Evolutionary conservation across 1,140 invertebrate genomes (phyloP).

Genomic region (Neodiprion lecontei): DNA sequence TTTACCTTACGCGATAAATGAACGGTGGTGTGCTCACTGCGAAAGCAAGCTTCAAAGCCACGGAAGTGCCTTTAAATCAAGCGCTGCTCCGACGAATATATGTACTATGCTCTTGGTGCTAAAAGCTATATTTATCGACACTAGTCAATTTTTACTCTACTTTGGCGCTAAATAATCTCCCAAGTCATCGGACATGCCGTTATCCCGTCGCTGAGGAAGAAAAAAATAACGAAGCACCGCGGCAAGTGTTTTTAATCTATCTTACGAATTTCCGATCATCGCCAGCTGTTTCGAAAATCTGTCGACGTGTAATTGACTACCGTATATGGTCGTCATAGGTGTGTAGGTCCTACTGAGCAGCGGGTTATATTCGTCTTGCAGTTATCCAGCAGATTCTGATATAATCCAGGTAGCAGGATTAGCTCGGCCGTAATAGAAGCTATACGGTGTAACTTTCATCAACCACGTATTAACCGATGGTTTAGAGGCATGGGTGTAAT

Average conservation of each 20-base stretch:
- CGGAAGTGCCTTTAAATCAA: slow-evolving; percentile 7
- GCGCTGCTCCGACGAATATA: background rate
- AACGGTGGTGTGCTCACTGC: background rate
- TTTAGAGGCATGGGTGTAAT: slow-evolving; percentile 7
- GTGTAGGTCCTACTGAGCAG: background rate
- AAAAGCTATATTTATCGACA: slow-evolving; percentile 7
- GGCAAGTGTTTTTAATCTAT: too few relatives aligned
- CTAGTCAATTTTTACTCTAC: background rate
- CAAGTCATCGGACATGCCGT: background rate
- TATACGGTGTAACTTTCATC: slow-evolving; percentile 2
- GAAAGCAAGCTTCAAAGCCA: background rate
- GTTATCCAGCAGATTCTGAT: background rate
- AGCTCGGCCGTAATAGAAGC: background rate
- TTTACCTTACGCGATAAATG: slow-evolving; percentile 5
- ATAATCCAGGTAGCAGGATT: slow-evolving; percentile 2
- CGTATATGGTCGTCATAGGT: too few relatives aligned
- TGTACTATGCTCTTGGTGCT: background rate
- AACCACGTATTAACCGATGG: slow-evolving; percentile 5
- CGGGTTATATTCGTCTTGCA: background rate
- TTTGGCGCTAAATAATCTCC: background rate
- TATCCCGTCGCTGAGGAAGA: background rate
- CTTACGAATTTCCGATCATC: too few relatives aligned
- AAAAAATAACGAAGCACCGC: too few relatives aligned
- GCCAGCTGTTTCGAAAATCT: slow-evolving; percentile 9
- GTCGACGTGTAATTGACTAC: slow-evolving; percentile 33